Conservation (phyloP, 2,888 invertebrate species). For the Apodemia duryi region DNA sequence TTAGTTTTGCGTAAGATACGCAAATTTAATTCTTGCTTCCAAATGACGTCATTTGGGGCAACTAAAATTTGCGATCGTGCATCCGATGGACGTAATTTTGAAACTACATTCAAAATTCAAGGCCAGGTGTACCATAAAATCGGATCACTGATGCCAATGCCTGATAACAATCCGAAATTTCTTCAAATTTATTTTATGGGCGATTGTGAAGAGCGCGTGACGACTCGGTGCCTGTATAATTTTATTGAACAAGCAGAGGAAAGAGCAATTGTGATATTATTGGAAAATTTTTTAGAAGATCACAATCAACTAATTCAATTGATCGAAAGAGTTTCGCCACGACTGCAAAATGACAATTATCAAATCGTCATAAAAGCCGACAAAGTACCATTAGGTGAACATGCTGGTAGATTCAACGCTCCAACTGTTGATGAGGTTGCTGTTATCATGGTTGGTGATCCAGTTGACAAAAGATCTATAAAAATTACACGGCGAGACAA, state of each 20-base stretch:
- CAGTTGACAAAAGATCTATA: too few species aligned
- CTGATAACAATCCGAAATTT: slow-evolving; percentile 37
- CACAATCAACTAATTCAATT: slow-evolving; percentile 24
- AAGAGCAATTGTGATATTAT: slow-evolving; percentile 25
- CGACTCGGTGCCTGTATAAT: slow-evolving; percentile 30
- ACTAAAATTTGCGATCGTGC: slow-evolving; percentile 30
- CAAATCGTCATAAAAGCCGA: slow-evolving; percentile 36
- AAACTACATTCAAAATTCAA: slow-evolving; percentile 34
- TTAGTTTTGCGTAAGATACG: slow-evolving; percentile 31
- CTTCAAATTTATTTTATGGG: slow-evolving; percentile 41
- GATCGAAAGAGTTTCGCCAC: slow-evolving; percentile 25
- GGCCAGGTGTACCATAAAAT: slow-evolving; percentile 33
- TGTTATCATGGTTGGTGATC: too few species aligned
- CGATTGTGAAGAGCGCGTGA: slow-evolving; percentile 25
- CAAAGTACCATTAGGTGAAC: slow-evolving; percentile 35
- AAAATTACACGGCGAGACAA: too few species aligned
- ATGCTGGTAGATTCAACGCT: slow-evolving; percentile 31
- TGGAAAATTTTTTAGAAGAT: slow-evolving; percentile 28
- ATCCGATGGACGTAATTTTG: slow-evolving; percentile 32
- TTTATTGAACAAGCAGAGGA: slow-evolving; percentile 28
- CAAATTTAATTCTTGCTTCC: slow-evolving; percentile 32
- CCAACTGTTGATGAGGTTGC: too few species aligned
- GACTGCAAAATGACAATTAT: slow-evolving; percentile 24
- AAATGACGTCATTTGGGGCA: slow-evolving; percentile 26
- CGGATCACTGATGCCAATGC: slow-evolving; percentile 37